Base-by-base conservation (phyloP, 2,888 invertebrate species). In the Melitaea athalia region DNA sequence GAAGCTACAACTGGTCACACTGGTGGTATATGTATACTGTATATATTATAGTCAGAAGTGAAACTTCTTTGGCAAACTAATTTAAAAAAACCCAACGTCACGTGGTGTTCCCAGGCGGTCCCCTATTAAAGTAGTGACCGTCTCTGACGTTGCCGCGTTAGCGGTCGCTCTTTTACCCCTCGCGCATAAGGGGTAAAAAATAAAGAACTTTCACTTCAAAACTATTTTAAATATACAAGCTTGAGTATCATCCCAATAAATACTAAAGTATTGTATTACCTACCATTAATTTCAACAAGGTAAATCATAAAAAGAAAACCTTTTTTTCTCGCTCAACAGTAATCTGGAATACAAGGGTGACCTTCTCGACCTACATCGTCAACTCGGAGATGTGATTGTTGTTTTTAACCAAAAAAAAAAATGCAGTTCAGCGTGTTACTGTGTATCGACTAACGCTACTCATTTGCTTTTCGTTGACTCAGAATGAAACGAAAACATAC, bases 291-390 rank as follows among this genome's bases (percentile, higher is more conserved):
- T 49, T 49, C n/a, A 49, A 49, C 47, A 49, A 5, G 3, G 47
- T 5, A 49, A n/a, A 45, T 11, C 12, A 49, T n/a, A n/a, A n/a
- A 49, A n/a, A 49, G 47, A 49, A 49, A 49, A 14, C 47, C 45
- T 45, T 45, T 49, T 47, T 49, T 49, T n/a, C 47, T 49, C 47
- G 0, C n/a, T 5, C n/a, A 38, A 49, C 47, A 49, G 47, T 12
- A 45, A 45, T 45, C 6, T 45, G 45, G 45, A 14, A 49, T 49
- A 6, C 47, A 49, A 49, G 47, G n/a, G n/a, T 49, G 47, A 49
- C 47, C n/a, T 49, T 49, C n/a, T 49, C 47, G 47, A 49, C 47
- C 47, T n/a, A 49, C n/a, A 49, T 49, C n/a, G 6, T n/a, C n/a
- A n/a, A n/a, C 14, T n/a, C n/a, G n/a, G 47, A 49, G 47, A 49